Conservation (phyloP, 2,113 vertebrate genomes). For the Amazona vittata region DNA sequence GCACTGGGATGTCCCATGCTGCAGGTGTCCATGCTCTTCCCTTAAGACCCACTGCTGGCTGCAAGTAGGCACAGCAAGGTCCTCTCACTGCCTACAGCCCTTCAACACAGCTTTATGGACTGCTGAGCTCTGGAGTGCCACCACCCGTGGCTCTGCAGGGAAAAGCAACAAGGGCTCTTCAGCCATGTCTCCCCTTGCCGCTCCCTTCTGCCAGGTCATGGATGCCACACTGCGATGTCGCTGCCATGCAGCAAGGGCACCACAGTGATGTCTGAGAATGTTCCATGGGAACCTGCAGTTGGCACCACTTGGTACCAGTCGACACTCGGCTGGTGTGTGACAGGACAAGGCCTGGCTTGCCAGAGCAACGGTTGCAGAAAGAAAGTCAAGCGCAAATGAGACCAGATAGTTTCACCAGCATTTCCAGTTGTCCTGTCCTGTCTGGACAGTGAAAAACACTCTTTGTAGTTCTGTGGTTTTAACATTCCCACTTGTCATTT, state of each 20-base stretch:
- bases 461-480: not conserved
- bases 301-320: not conserved
- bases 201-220: not conserved
- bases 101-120: not conserved
- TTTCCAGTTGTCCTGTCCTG: not conserved
- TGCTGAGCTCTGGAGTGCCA: not conserved
- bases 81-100: not conserved
- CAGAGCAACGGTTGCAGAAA: not conserved
- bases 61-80: fast-evolving
- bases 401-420: not conserved
- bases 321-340: not conserved
- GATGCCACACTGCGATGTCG: not conserved
- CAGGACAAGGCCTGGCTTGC: not conserved
- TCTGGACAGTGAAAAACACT: not conserved
- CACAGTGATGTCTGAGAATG: not conserved
- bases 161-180: not conserved
- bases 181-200: not conserved
- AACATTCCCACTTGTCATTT: not conserved
- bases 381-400: not conserved
- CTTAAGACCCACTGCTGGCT: not conserved
- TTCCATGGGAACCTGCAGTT: not conserved
- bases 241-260: fast-evolving
- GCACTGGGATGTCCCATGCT: not conserved
- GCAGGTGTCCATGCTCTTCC: not conserved
- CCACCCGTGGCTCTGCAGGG: fast-evolving